Evolutionary conservation across 2,888 invertebrate genomes (phyloP).

Genomic region (Alsophila aescularia): DNA sequence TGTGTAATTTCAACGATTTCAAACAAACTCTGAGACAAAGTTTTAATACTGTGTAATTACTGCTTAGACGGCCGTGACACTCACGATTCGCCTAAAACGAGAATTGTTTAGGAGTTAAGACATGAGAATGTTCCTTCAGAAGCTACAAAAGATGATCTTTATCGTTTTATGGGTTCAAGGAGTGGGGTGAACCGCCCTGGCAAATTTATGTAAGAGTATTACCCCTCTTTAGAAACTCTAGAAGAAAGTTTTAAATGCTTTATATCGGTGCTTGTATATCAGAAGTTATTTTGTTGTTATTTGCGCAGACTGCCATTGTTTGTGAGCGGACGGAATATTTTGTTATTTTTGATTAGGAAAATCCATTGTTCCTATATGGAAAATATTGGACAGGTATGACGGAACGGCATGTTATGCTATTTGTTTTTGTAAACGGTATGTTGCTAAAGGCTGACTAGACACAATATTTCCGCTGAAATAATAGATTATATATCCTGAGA

Average conservation of each 20-base stretch:
- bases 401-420: background rate
- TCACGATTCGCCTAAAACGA: conserved; percentile 45
- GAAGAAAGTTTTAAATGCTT: conserved; percentile 75
- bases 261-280: conserved; percentile 58
- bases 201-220: conserved; percentile 69
- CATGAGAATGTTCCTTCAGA: conserved; percentile 50
- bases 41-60: conserved; percentile 53
- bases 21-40: conserved; percentile 43
- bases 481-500: too few relatives aligned
- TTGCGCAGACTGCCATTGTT: conserved; percentile 51
- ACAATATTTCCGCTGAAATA: too few relatives aligned
- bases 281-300: conserved; percentile 46
- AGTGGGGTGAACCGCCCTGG: conserved; percentile 57
- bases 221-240: conserved; percentile 62
- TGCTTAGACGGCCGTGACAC: conserved; percentile 47
- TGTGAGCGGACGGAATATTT: conserved; percentile 44
- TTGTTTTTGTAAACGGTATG: background rate
- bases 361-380: conserved; percentile 43
- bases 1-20: conserved; percentile 25
- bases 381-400: conserved; percentile 28
- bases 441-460: background rate
- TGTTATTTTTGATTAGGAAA: conserved; percentile 49
- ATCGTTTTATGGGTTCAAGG: conserved; percentile 70
- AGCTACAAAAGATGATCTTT: conserved; percentile 74
- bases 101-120: conserved; percentile 47